Base-by-base conservation (phyloP, 1,140 invertebrate genomes). In the Drosophila pseudoananassae region DNA sequence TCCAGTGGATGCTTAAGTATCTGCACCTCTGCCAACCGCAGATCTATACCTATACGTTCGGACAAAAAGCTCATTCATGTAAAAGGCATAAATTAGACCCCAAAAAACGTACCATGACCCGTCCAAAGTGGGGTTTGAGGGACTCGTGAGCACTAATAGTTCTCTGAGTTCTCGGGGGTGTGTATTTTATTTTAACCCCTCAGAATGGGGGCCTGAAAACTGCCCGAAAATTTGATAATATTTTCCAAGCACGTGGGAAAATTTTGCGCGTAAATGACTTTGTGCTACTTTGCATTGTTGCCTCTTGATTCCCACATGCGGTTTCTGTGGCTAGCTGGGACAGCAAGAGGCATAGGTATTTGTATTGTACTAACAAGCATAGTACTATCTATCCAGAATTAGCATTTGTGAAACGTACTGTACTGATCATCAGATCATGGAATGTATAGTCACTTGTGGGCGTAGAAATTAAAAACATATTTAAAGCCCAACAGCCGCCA, bases 11-110 rank as follows among this genome's bases (percentile, higher is more conserved):
- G 51, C 76, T 60, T 52, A 43, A 56, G 51, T 50, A 59, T 58
- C 53, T 46, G 53, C 51, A 64, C 38, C 57, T 54, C 64, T 29
- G 15, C 63, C 8, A n/a, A 12, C 63, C 17, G 9, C 46, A 50
- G 15, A 45, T 20, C 20, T 29, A 53, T 3, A 45, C 14, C 25
- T 8, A 43, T n/a, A 52, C 17, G 20, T 45, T 20, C n/a, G 49
- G 33, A 76, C 64, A 58, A 6, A 58, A 49, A 63, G 76, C 57
- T 76, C 52, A 61, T 31, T 64, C 66, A 60, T 60, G 63, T 63
- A 82, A 57, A 64, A 25, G 40, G 23, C 78, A 73, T 82, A 82
- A 82, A 82, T 82, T 77, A 77, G 50, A 12, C 17, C 2, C 27
- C 33, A n/a, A 10, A 20, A 45, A 17, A 40, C 38, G 14, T 58